Conservation (phyloP, 2,797 vertebrate genomes). For the Adrianichthys oophorus region DNA sequence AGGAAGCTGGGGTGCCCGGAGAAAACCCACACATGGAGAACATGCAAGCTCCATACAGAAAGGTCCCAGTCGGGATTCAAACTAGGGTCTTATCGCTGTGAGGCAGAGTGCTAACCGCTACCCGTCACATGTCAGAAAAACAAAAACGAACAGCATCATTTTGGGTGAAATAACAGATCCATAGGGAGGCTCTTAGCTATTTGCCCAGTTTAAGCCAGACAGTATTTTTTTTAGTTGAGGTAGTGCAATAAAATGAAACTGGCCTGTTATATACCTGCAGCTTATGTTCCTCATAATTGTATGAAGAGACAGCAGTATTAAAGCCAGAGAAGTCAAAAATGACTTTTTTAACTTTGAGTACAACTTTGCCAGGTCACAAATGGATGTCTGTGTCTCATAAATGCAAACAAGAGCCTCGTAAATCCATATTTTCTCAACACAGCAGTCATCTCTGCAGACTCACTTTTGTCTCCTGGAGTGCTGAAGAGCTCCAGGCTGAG, state of each 20-base stretch:
- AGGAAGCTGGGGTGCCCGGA: too few relatives aligned
- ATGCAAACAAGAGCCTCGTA: background rate
- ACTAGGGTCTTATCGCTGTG: too few relatives aligned
- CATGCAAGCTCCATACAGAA: too few relatives aligned
- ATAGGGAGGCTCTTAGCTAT: too few relatives aligned
- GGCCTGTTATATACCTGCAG: conserved; percentile 25
- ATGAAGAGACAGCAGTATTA: conserved; percentile 6
- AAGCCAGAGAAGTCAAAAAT: conserved; percentile 16
- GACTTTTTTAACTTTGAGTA: conserved; percentile 22
- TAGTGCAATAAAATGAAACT: conserved; percentile 16
- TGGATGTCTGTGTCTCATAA: background rate
- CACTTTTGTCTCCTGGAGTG: background rate
- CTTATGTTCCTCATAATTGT: conserved; percentile 9
- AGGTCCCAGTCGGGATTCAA: too few relatives aligned
- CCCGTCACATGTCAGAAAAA: too few relatives aligned
- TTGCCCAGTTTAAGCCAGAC: too few relatives aligned
- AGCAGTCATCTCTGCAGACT: background rate
- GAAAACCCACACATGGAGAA: too few relatives aligned
- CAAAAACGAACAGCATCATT: too few relatives aligned
- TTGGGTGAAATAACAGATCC: too few relatives aligned
- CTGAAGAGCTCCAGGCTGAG: background rate
- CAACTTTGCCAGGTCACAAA: background rate
- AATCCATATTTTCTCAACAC: background rate
- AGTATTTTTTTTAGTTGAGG: conserved; percentile 18
- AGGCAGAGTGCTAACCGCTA: too few relatives aligned